A percentile compares a stretch with the other conserved stretches of the same genome.
These are phyloP conservation scores for Sebastes fasciatus DNA, from an alignment of 2,113 vertebrate genomes.

Conservation along the genomic window DNA sequence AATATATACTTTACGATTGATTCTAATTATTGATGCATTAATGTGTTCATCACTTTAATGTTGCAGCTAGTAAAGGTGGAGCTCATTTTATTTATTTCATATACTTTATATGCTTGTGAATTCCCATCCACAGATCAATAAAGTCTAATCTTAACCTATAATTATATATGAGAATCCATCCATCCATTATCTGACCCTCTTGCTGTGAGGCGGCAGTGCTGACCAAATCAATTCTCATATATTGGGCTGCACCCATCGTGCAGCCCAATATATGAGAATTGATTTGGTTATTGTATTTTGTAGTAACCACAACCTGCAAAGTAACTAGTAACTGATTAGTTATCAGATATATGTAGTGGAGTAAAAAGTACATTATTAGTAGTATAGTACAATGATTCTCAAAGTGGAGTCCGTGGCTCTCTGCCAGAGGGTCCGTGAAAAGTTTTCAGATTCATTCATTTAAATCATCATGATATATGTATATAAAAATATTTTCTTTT, in stretches of 20 bases:
- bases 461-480: too few relatives aligned
- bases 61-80: not conserved
- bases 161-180: not conserved
- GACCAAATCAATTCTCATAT: too few relatives aligned
- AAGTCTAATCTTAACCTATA: not conserved
- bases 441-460: too few relatives aligned
- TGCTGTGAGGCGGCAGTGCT: too few relatives aligned
- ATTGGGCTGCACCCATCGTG: too few relatives aligned
- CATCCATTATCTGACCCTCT: too few relatives aligned
- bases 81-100: not conserved
- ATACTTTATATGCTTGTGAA: not conserved
- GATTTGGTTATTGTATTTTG: not conserved
- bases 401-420: too few relatives aligned
- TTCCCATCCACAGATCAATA: not conserved
- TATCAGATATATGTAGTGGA: not conserved
- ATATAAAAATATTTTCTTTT: too few relatives aligned
- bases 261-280: not conserved
- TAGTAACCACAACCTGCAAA: not conserved
- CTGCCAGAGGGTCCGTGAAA: too few relatives aligned
- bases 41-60: not conserved
- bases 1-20: not conserved
- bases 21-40: not conserved
- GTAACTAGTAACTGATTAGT: not conserved
- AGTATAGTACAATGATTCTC: too few relatives aligned
- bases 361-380: not conserved